Base-by-base conservation (phyloP, 2,797 vertebrate species). In the Spheniscus humboldti region DNA sequence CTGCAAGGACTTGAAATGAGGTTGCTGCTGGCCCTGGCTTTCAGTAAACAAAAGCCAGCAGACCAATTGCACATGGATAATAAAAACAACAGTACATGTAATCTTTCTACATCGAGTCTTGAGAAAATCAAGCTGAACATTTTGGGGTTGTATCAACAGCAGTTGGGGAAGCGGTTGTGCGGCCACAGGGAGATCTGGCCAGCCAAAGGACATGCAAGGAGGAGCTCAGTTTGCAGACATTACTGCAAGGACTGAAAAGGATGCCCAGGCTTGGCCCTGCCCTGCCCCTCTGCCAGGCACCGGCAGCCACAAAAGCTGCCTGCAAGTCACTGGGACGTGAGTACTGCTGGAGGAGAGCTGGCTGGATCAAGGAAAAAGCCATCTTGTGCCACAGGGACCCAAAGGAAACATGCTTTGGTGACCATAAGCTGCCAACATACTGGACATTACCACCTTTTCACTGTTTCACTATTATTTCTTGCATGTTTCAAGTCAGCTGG, bases 341-440 rank as follows among this genome's bases (percentile, higher is more conserved):
- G 18, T 47, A 5, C 53, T 11, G 73, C 63, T 37, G 35, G 39
- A 47, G 35, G 31, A 50, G 23, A 64, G 72, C 50, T 55, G 73
- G 27, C 53, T 66, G 74, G 27, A 10, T 4, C 14, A 4, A 50
- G 64, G 83, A 18, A 52, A 55, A 78, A 66, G 33, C 56, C 56
- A 11, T 11, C 4, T 1, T 13, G 4, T 5, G 35, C 20, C 39
- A 17, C 17, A 50, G 28, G 8, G 25, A 62, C 25, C 41, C 66
- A 22, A 56, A 52, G 35, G 62, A 33, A 35, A 41, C 13, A 11
- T 0, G 11, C n/a, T 22, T 5, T 11, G 67, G 43, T 35, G 56
- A 24, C 23, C 31, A 33, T 2, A 12, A 33, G 30, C 50, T 67
- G 75, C 59, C 2, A 0, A 10, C 19, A 2, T 3, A 11, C 35